Percentiles rank a stretch among this genome's conserved stretches.
Conservation (phyloP, 2,797 vertebrate species). For the Falco cherrug region DNA sequence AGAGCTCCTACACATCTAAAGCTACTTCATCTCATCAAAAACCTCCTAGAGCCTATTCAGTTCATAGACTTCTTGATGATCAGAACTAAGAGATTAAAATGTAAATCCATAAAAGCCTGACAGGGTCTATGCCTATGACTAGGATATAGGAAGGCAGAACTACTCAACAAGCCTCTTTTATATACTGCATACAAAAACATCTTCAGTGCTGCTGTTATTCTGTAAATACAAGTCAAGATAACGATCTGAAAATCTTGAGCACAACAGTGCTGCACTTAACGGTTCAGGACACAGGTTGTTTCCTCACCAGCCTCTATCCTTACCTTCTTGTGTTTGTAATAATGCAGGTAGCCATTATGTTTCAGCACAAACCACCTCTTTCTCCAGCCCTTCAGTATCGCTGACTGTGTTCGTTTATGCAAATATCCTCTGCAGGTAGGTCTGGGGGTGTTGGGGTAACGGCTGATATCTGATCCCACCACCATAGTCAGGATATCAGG, state of each 20-base stretch:
- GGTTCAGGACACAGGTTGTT: background rate
- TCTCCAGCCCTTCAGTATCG: conserved; percentile 90
- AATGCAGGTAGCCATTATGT: conserved; percentile 86
- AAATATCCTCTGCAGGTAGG: conserved; percentile 89
- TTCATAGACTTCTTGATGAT: background rate
- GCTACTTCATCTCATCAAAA: background rate
- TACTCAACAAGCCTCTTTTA: background rate
- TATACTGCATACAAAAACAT: background rate
- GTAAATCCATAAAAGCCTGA: background rate
- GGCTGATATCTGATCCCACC: conserved; percentile 90
- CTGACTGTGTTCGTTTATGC: conserved; percentile 88
- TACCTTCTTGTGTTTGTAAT: conserved; percentile 91
- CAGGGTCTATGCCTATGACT: background rate
- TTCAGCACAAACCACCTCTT: conserved; percentile 93
- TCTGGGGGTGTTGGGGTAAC: conserved; percentile 84
- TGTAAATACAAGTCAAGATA: background rate
- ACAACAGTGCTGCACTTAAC: background rate
- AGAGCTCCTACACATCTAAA: background rate
- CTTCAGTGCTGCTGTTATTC: background rate
- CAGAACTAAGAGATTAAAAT: background rate
- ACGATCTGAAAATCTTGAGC: background rate
- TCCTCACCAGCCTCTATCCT: conserved; percentile 19
- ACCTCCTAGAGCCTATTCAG: background rate
- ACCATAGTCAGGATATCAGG: conserved; percentile 86
- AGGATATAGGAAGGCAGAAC: background rate